Evolutionary conservation across 2,888 invertebrate species (phyloP), one percentile per base, ranked within the genome.

Genomic region (Tachina lurida): DNA sequence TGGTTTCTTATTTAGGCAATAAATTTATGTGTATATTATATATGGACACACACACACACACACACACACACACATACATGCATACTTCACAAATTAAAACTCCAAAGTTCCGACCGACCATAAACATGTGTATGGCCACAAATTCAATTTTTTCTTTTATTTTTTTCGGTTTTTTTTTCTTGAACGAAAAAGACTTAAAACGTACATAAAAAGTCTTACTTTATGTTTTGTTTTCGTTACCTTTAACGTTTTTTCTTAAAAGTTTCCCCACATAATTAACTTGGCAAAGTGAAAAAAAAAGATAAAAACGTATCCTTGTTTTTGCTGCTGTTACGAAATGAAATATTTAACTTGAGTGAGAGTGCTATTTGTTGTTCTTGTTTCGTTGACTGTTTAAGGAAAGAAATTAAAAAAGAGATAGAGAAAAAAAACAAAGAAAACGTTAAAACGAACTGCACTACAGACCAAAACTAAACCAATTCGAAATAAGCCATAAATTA

Each of bases 401-500:
- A 45, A 31, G 56, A 56, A 56, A 31, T 31, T 31, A 31, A 31
- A 5, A 31, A 7, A 31, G 31, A 31, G 31, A 31, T 31, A 31
- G 31, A 31, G 31, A 31, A 7, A 31, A 31, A 31, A 43, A 17
- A 52, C 22, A 62, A 39, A 65, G 19, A 19, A 63, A 41, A 49
- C 13, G 45, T 68, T 45, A 67, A 73, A 56, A 47, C 8, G 10
- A 10, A 67, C 56, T 22, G 52, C n/a, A 70, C 15, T 22, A 52
- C 47, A 60, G 54, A 80, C 73, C 77, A 63, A 80, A 84, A 63
- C 79, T 81, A 77, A 82, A 85, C 76, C 77, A 85, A 82, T 82
- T 83, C 86, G 79, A 86, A 86, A 86, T 86, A 86, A 86, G 83
- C 83, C 82, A 86, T 86, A 86, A 86, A 86, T 86, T 86, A 86